Evolutionary conservation across 1,140 invertebrate species (phyloP).

Genomic region (Pararge aegeria): DNA sequence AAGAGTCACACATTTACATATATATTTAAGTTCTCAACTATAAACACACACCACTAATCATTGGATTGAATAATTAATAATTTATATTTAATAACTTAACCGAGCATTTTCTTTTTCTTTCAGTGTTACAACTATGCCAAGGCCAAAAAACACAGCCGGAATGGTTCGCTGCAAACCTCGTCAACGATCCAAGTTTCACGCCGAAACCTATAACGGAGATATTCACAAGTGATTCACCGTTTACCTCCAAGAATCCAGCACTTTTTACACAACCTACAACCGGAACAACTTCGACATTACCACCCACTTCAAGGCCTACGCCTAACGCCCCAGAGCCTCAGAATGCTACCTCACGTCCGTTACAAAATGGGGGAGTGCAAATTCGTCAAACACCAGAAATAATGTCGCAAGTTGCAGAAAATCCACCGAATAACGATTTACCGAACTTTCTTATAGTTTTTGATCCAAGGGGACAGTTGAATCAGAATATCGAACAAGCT

Average conservation of each 20-base stretch:
- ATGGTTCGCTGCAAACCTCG: slow-evolving; percentile 67
- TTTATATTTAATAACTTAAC: not conserved
- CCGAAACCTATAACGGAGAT: slow-evolving; percentile 68
- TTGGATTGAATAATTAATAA: too few species aligned
- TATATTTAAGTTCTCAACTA: too few species aligned
- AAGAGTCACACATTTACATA: too few species aligned
- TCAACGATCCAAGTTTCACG: slow-evolving; percentile 58
- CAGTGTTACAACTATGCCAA: slow-evolving; percentile 72
- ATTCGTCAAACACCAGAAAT: slow-evolving; percentile 8
- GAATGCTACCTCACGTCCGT: not conserved
- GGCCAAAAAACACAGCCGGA: slow-evolving; percentile 57
- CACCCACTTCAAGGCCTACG: slow-evolving; percentile 9
- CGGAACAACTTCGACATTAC: slow-evolving; percentile 19
- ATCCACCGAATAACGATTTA: slow-evolving; percentile 7
- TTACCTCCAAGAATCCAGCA: slow-evolving; percentile 50
- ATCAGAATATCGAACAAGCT: slow-evolving; percentile 12
- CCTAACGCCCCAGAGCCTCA: slow-evolving; percentile 1
- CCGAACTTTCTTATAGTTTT: slow-evolving; percentile 17
- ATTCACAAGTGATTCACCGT: slow-evolving; percentile 54
- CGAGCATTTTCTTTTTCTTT: slow-evolving; percentile 23
- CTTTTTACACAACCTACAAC: slow-evolving; percentile 35
- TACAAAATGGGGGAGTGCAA: slow-evolving; percentile 12
- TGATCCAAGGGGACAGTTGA: slow-evolving; percentile 16
- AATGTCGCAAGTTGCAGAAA: slow-evolving; percentile 17
- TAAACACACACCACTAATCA: too few species aligned